A percentile compares a stretch with the other conserved stretches of the same genome.
phyloP scores from a whole-genome alignment of 2,888 invertebrate species.

The Meiosimyza platycephala region DNA sequence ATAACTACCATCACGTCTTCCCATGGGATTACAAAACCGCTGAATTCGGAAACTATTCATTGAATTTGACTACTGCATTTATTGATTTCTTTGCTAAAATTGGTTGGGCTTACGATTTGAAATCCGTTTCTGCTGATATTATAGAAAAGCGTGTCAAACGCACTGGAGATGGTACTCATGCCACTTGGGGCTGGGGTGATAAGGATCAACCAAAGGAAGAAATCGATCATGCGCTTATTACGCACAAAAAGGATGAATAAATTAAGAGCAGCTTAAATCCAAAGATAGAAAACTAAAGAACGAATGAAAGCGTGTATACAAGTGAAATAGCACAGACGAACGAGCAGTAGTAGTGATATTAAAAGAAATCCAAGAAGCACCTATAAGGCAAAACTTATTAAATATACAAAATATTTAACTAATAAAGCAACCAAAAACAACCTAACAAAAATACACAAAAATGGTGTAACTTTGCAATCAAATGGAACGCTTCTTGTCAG shows the following conservation, averaged over 20 bases:
- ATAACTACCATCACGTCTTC: conserved; percentile 86
- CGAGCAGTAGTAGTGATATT: no score
- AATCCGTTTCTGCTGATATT: conserved; percentile 79
- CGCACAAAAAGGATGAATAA: conserved; percentile 72
- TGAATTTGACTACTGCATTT: conserved; percentile 81
- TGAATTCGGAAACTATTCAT: conserved; percentile 78
- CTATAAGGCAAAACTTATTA: no score
- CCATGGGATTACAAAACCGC: conserved; percentile 89
- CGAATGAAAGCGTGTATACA: neutral
- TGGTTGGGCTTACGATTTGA: conserved; percentile 90
- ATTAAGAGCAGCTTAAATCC: conserved; percentile 5
- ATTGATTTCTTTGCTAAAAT: conserved; percentile 85
- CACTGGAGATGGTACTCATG: conserved; percentile 81
- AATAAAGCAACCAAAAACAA: no score
- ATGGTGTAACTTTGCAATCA: no score
- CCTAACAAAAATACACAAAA: no score
- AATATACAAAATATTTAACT: no score
- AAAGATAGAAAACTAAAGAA: conserved; percentile 24
- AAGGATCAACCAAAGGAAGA: conserved; percentile 73
- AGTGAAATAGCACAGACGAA: neutral
- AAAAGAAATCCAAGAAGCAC: no score
- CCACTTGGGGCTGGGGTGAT: conserved; percentile 86
- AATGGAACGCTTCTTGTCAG: no score
- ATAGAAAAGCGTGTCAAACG: conserved; percentile 76
- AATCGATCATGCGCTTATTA: conserved; percentile 70